These are phyloP conservation scores for Oxytorus armatus DNA, from an alignment of 2,888 invertebrate genomes.

Conservation along the genomic window DNA sequence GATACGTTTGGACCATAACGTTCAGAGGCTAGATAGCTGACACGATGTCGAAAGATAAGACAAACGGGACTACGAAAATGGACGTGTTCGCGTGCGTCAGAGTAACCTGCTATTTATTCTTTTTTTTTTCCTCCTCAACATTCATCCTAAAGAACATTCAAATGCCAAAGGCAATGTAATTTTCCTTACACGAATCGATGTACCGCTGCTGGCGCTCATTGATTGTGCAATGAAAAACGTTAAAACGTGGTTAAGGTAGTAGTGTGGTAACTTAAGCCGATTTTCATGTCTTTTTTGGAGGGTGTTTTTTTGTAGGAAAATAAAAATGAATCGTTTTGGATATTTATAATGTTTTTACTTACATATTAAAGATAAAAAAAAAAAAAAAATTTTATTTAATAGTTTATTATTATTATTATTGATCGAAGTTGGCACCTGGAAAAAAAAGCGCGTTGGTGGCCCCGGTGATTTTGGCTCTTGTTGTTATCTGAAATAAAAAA, in stretches of 20 bases:
- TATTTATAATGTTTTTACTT: no score
- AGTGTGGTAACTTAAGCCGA: no score
- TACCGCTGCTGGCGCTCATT: slow-evolving; percentile 10
- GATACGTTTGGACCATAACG: slow-evolving; percentile 1
- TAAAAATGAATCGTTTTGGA: no score
- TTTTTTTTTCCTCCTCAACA: not conserved
- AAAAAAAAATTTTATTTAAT: no score
- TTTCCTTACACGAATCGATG: slow-evolving; percentile 31
- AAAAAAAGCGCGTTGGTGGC: no score
- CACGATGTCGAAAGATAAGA: slow-evolving; percentile 43
- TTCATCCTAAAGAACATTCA: not conserved
- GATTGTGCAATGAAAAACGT: not conserved
- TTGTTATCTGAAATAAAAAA: no score
- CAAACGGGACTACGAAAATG: slow-evolving; percentile 25
- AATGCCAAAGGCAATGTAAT: slow-evolving; percentile 26
- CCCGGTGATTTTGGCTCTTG: no score
- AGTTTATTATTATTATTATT: no score
- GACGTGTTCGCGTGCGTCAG: slow-evolving; percentile 4
- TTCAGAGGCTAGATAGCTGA: not conserved
- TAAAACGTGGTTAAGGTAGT: not conserved
- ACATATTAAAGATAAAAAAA: no score
- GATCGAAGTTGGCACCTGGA: no score
- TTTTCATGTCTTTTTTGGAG: no score
- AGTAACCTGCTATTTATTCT: slow-evolving; percentile 10
- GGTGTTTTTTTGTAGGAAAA: no score